Percentiles rank a stretch among this genome's conserved stretches.
phyloP scores from a whole-genome alignment of 2,888 invertebrate species.

The Netelia virgata region DNA sequence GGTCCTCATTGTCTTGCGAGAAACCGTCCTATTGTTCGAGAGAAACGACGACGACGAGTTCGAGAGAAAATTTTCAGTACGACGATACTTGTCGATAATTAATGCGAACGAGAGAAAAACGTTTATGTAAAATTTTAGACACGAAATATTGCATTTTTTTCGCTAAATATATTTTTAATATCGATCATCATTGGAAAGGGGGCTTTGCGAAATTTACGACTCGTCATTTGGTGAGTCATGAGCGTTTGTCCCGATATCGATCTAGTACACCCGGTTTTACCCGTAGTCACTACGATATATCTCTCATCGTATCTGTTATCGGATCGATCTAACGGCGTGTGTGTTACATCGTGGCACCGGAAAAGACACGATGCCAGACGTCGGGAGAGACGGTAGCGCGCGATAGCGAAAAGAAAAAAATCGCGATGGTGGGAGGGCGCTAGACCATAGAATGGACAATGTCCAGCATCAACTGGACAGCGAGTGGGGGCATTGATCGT shows the following conservation, averaged over 20 bases:
- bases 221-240: not conserved
- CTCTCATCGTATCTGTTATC: conserved; percentile 35
- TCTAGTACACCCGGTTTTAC: not conserved
- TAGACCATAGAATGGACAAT: conserved; percentile 55
- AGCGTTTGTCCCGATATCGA: conserved; percentile 8
- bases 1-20: conserved; percentile 1
- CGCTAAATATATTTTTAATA: no score
- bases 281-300: conserved; percentile 8
- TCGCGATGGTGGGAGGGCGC: conserved; percentile 39
- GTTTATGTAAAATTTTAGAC: no score
- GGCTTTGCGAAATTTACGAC: not conserved
- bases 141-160: no score
- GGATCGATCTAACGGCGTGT: conserved; percentile 21
- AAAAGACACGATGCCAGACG: conserved; percentile 25
- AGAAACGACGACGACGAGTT: not conserved
- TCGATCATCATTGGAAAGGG: no score
- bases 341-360: conserved; percentile 12
- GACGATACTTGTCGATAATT: no score
- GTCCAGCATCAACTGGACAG: conserved; percentile 69
- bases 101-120: no score
- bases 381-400: conserved; percentile 32
- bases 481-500: conserved; percentile 78
- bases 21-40: conserved; percentile 51
- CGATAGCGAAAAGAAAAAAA: conserved; percentile 60
- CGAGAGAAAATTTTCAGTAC: not conserved